Evolutionary conservation across 2,797 vertebrate species (phyloP), one percentile per base, ranked within the genome.

Genomic region (Catharus ustulatus): DNA sequence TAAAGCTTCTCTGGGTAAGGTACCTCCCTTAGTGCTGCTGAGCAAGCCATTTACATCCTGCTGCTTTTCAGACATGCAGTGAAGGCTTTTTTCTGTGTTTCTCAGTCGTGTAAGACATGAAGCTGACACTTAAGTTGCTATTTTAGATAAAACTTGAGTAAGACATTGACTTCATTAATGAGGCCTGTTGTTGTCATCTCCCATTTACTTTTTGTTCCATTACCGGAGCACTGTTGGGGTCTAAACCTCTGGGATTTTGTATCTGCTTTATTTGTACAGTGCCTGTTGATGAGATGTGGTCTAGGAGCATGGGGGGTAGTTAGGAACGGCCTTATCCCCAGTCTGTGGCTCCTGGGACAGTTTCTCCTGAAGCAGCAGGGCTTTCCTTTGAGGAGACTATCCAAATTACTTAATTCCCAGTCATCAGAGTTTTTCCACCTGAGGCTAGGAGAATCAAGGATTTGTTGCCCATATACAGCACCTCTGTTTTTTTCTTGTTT

Each of bases 251-350:
- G 79, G 43, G 14, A 49, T 32, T 30, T 40, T 5, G 34, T 26
- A 14, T 27, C 4, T 24, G 1, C 46, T 43, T 24, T 13, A 21
- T 45, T 17, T 20, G 46, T 13, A 1, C 32, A 7, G 45, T 58
- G 19, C 46, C 17, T 3, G 9, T 7, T 23, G 42, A 4, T 27
- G 73, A 43, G 64, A 2, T 15, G 46, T 10, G 54, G 9, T 11
- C 3, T 13, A 0, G 42, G 20, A 7, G 40, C 0, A 0, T 8
- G 66, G 51, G 4, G 12, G 8, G n/a, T 55, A 3, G 15, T 9
- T 7, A 3, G 34, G 48, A 34, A 29, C 32, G 36, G 73, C 66
- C 59, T 46, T 32, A 22, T 15, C 26, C 11, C 11, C 18, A 3
- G 16, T 11, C 5, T 0, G 54, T 2, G 14, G 49, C 55, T 55